Base-by-base conservation (phyloP, 1,140 invertebrate species). In the Pseudomyrmex gracilis region DNA sequence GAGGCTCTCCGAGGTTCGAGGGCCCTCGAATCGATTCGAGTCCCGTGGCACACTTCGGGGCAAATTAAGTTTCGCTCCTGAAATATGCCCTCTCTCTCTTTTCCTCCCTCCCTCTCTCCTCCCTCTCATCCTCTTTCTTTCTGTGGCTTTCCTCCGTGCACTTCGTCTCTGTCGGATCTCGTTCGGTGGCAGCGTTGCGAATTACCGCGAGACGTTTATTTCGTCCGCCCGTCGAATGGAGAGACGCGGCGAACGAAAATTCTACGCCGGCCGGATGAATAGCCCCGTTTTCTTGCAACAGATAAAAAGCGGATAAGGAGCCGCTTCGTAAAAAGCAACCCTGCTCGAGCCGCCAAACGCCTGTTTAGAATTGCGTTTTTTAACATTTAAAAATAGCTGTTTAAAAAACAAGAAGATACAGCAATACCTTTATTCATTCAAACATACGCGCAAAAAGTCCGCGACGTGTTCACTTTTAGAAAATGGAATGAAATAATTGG, bases 1-100 rank as follows among this genome's bases (percentile, higher is more conserved):
- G 85, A 91, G 88, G 82, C 91, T 89, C 90, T 90, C 85, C 61
- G 91, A 90, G 87, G 83, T 92, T 93, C 91, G 90, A 94, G 93
- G 90, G 91, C 90, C 89, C 93, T 93, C 84, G 90, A 93, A 94
- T 93, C 91, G 92, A 94, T 94, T 90, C 92, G 90, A 90, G 91
- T 91, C 89, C 89, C 91, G 91, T 91, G 90, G 90, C 91, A 93
- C 90, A 93, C 92, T 94, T 94, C 87, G 90, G 89, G 85, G 91
- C 92, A 93, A 93, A 94, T 94, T 94, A 92, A 94, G 90, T 93
- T 93, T 91, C 90, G 91, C 90, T 93, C 77, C 92, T 91, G 91
- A 91, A 93, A 92, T 91, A 91, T 91, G 89, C 87, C 66, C 85
- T 77, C 66, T 73, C 76, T 80, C 12, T 22, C 12, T 47, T n/a